phyloP scores from a whole-genome alignment of 2,113 vertebrate species.

The Athene cunicularia region DNA sequence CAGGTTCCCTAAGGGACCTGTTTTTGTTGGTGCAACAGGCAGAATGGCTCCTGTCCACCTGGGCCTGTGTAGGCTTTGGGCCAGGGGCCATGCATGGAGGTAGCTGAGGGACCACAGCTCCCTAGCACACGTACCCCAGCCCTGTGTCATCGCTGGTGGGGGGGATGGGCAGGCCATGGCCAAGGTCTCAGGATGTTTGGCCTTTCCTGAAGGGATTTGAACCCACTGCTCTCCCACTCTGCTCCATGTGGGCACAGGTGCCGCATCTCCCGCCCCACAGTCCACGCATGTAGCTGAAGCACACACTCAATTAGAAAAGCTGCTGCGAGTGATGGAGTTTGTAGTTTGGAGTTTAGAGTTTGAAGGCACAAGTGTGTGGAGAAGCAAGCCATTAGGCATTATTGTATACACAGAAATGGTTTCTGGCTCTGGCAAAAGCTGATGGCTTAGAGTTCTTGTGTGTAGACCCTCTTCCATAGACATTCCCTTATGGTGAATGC shows the following conservation, averaged over 20 bases:
- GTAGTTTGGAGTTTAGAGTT: fast-evolving
- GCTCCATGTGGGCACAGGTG: neutral
- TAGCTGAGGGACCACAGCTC: neutral
- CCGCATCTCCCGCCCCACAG: fast-evolving
- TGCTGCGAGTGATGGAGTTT: neutral
- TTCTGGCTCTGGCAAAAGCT: neutral
- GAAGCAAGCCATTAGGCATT: neutral
- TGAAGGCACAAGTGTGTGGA: too few species aligned
- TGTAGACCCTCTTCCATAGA: neutral
- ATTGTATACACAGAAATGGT: neutral
- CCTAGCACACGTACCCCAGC: fast-evolving
- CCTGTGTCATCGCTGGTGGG: neutral
- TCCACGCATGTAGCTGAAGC: neutral
- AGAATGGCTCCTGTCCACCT: neutral
- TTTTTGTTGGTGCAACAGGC: neutral
- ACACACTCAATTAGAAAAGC: fast-evolving
- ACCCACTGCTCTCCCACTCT: neutral
- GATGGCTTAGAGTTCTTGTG: neutral
- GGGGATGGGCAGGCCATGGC: neutral
- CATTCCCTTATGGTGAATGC: neutral
- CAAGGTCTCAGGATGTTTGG: neutral
- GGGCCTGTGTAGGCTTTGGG: neutral
- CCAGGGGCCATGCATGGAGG: neutral
- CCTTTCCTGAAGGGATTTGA: neutral
- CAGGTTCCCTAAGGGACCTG: fast-evolving